Evolutionary conservation across 2,113 vertebrate species (phyloP), one percentile per base, ranked within the genome.

Genomic region (Eulacestoma nigropectus): DNA sequence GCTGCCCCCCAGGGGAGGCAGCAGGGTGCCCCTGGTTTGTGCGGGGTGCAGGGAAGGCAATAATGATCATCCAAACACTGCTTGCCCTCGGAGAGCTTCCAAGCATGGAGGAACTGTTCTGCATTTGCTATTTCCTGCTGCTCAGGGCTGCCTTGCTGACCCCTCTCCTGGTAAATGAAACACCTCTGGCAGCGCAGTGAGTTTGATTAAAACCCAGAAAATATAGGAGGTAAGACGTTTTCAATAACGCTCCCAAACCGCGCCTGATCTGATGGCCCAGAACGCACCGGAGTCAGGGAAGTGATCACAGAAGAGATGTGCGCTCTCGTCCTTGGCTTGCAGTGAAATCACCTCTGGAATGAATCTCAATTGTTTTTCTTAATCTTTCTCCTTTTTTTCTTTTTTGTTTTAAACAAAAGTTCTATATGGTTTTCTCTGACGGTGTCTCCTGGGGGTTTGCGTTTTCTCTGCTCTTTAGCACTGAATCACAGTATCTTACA

Each of bases 81-180:
- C 55, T 19, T 87, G 82, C 83, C 80, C 64, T 94, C 76, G 0
- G 78, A 92, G 83, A 62, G 76, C 90, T 91, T 59, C 90, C 55
- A 75, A 81, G 55, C 60, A 39, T 76, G 85, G 95, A 95, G 79
- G 74, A 94, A 16, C 93, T 85, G 90, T 70, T 90, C 82, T 94
- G 84, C 64, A 79, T 90, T 90, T 97, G 87, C 81, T 68, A 21
- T 97, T 97, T 93, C 96, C 93, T 97, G 96, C 93, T 88, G 92
- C 94, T 95, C 32, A 2, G 74, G 80, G 84, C 68, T 89, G 87
- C 86, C 74, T 93, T 6, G 13, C 87, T 95, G 96, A 93, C 94
- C 90, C 63, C 50, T 92, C 76, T 89, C 83, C 55, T n/a, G 85
- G 97, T 97, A 97, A 96, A 97, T 97, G 96, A 97, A 97, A 97